phyloP scores from a whole-genome alignment of 2,888 invertebrate species.

The Diaprepes abbreviatus region DNA sequence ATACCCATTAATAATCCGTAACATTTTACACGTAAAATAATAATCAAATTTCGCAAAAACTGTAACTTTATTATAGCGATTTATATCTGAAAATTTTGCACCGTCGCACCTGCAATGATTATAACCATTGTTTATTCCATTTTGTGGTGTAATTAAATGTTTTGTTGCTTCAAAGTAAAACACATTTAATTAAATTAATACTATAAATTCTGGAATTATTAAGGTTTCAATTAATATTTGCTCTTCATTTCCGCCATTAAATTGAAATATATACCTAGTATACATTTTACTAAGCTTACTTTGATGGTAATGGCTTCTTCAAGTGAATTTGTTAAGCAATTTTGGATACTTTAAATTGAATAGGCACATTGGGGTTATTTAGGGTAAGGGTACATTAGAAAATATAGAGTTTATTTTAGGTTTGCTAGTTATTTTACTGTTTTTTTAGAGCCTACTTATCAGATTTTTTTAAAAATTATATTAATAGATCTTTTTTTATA shows the following conservation, averaged over 20 bases:
- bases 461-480: no score
- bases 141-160: constrained; percentile 10
- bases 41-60: background rate
- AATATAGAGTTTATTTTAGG: no score
- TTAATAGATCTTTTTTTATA: no score
- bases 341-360: no score
- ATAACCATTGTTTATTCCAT: constrained; percentile 5
- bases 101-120: constrained; percentile 7
- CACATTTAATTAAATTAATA: constrained; percentile 18
- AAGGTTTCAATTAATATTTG: constrained; percentile 13
- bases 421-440: no score
- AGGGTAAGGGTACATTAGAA: no score
- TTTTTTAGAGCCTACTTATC: no score
- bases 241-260: constrained; percentile 1
- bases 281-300: background rate
- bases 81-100: constrained; percentile 13
- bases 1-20: background rate
- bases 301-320: background rate
- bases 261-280: constrained; percentile 12
- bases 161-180: constrained; percentile 10
- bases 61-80: background rate
- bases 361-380: no score
- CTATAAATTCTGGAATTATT: constrained; percentile 10
- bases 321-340: background rate
- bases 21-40: background rate